Conservation (phyloP, 2,797 vertebrate species). For the Phalanger gymnotis region DNA sequence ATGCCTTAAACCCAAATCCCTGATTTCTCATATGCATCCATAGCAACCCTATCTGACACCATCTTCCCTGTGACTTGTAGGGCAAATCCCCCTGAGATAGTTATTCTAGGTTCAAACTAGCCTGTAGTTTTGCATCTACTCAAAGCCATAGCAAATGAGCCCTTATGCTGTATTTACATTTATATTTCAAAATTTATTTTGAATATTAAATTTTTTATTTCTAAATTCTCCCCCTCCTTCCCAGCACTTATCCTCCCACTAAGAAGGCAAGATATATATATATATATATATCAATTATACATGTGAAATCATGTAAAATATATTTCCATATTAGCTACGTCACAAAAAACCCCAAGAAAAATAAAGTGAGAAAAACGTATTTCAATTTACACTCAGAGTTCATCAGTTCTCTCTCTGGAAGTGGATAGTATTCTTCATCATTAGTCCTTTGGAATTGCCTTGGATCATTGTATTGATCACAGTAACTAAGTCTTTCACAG, state of each 20-base stretch:
- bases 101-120: not conserved
- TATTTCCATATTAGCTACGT: not conserved
- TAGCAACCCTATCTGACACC: not conserved
- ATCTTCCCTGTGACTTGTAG: not conserved
- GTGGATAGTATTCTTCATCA: not conserved
- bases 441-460: not conserved
- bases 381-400: not conserved
- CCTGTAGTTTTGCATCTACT: not conserved
- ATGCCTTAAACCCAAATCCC: too few species aligned
- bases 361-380: not conserved
- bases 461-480: not conserved
- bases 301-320: not conserved
- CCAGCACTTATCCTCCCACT: not conserved
- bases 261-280: not conserved
- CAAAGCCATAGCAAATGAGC: not conserved
- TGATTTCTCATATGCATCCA: not conserved
- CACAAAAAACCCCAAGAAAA: not conserved
- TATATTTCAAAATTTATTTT: not conserved
- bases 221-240: not conserved
- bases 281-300: not conserved
- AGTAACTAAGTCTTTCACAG: not conserved
- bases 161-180: not conserved
- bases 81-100: not conserved
- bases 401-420: not conserved
- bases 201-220: not conserved